phyloP scores from a whole-genome alignment of 2,888 invertebrate genomes.

The Parnassius orleans region DNA sequence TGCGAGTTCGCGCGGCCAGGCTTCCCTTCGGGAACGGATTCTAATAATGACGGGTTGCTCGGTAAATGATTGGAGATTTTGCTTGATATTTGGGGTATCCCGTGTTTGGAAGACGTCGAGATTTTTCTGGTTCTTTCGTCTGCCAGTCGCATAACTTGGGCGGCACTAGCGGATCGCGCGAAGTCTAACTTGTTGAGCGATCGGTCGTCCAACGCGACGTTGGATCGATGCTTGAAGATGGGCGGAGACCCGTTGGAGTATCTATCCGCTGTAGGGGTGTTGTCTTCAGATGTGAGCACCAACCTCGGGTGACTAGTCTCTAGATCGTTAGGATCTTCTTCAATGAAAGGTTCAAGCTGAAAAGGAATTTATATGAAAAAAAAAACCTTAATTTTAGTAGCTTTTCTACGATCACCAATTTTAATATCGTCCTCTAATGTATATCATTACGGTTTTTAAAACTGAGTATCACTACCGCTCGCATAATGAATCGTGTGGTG shows the following conservation, averaged over 20 bases:
- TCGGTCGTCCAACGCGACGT: slow-evolving; percentile 47
- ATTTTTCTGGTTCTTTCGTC: slow-evolving; percentile 61
- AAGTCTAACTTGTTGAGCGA: slow-evolving; percentile 57
- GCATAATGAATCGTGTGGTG: too few relatives aligned
- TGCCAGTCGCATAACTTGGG: slow-evolving; percentile 78
- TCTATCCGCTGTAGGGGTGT: slow-evolving; percentile 42
- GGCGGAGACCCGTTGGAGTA: slow-evolving; percentile 64
- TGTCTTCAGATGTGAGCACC: slow-evolving; percentile 54
- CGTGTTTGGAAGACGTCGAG: slow-evolving; percentile 61
- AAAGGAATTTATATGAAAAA: neutral
- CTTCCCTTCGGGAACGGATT: slow-evolving; percentile 86
- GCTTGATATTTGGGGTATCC: slow-evolving; percentile 82
- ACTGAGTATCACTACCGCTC: too few relatives aligned
- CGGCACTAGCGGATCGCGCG: slow-evolving; percentile 86
- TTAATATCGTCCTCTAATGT: too few relatives aligned
- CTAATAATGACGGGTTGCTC: slow-evolving; percentile 83
- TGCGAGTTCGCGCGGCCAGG: slow-evolving; percentile 58
- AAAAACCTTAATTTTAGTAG: too few relatives aligned
- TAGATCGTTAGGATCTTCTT: slow-evolving; percentile 59
- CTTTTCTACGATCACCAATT: too few relatives aligned
- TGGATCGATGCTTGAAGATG: slow-evolving; percentile 53
- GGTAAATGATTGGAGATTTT: slow-evolving; percentile 80
- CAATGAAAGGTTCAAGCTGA: slow-evolving; percentile 63
- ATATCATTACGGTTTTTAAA: too few relatives aligned
- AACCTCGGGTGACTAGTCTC: slow-evolving; percentile 53